These are phyloP conservation scores for Hormaphis cornu DNA, from an alignment of 1,140 invertebrate species.

Conservation along the genomic window DNA sequence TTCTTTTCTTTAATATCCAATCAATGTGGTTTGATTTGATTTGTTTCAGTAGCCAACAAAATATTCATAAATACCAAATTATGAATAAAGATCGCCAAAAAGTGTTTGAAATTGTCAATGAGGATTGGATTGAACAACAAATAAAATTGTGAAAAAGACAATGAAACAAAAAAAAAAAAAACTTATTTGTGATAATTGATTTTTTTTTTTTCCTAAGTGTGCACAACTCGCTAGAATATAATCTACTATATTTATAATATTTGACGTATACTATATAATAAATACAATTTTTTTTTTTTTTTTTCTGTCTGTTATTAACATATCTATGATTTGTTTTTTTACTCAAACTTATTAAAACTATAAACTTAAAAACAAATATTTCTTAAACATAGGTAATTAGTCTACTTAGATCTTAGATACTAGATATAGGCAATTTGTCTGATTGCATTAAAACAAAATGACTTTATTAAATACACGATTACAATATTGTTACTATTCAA, in stretches of 20 bases:
- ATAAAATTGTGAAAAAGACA: background rate
- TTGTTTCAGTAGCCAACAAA: constrained; percentile 5
- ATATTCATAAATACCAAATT: background rate
- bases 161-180: background rate
- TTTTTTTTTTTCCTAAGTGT: constrained; percentile 11
- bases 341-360: constrained; percentile 12
- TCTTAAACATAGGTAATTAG: constrained; percentile 11
- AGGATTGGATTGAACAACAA: constrained; percentile 9
- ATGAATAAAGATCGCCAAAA: background rate
- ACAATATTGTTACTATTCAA: constrained; percentile 1
- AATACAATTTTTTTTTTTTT: background rate
- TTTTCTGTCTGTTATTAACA: background rate
- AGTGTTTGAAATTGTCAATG: constrained; percentile 11
- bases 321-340: background rate
- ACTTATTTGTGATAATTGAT: constrained; percentile 13
- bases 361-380: constrained; percentile 2
- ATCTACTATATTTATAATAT: constrained; percentile 15
- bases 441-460: background rate
- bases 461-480: constrained; percentile 9
- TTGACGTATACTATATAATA: background rate
- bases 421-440: background rate
- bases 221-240: constrained; percentile 20
- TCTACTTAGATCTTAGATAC: constrained; percentile 25
- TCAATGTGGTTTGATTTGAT: background rate
- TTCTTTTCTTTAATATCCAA: background rate